Conservation (phyloP, 2,797 vertebrate genomes). For the Pangasius larnaudii region DNA sequence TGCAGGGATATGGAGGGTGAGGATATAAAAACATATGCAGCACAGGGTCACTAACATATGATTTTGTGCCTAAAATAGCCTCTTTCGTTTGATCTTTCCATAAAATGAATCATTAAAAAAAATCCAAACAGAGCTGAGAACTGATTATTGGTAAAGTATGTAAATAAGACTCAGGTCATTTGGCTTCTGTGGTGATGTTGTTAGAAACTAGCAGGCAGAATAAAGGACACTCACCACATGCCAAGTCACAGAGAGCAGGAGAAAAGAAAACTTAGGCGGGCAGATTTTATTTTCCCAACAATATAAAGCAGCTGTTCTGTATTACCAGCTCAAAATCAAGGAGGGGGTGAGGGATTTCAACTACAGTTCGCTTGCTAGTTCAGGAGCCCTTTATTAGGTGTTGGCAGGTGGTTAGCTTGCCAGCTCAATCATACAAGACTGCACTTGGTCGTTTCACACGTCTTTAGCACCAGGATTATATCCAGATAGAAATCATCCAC, state of each 20-base stretch:
- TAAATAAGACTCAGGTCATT: neutral
- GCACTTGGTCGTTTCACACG: neutral
- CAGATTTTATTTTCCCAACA: neutral
- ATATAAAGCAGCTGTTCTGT: slow-evolving; percentile 12
- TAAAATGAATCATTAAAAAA: neutral
- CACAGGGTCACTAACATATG: no score
- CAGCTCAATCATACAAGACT: neutral
- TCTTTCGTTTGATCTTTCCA: no score
- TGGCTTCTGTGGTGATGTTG: neutral
- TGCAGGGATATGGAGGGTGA: neutral
- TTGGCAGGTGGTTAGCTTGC: neutral
- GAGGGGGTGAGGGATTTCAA: neutral
- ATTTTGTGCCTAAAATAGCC: neutral
- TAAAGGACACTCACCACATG: neutral
- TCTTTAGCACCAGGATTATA: neutral
- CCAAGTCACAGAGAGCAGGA: neutral
- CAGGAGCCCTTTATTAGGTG: neutral
- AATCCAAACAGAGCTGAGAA: neutral
- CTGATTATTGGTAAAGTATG: neutral
- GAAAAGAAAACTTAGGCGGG: neutral
- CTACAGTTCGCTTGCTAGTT: neutral
- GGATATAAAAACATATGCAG: neutral
- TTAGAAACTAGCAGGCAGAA: neutral
- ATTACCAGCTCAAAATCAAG: neutral
- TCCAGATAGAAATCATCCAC: neutral